Percentiles rank a stretch among this genome's conserved stretches.
Evolutionary conservation across 2,797 vertebrate species (phyloP).

Genomic region (Scarus forsteni): DNA sequence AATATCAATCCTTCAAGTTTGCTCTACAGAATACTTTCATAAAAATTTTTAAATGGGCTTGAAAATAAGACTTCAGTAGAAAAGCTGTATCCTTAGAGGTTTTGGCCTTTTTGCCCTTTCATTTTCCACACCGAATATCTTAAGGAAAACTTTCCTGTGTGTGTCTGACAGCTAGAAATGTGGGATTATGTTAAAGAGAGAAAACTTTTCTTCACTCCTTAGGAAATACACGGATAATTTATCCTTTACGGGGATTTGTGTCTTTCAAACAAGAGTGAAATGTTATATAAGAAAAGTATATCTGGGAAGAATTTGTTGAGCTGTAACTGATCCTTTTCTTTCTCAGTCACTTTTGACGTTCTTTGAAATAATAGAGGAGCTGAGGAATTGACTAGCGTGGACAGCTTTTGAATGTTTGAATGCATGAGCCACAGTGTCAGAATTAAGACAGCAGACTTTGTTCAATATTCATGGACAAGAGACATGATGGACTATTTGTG

Average conservation of each 20-base stretch:
- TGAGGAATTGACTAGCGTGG: conserved; percentile 68
- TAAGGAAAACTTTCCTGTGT: conserved; percentile 47
- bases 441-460: conserved; percentile 56
- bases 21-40: background rate
- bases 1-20: background rate
- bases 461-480: conserved; percentile 60
- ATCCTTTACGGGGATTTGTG: conserved; percentile 78
- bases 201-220: conserved; percentile 70
- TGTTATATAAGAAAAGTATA: conserved; percentile 81
- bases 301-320: conserved; percentile 70
- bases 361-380: conserved; percentile 69
- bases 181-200: conserved; percentile 76
- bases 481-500: conserved; percentile 60
- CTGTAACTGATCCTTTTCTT: conserved; percentile 75
- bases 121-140: conserved; percentile 55
- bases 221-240: conserved; percentile 72
- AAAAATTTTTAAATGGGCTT: background rate
- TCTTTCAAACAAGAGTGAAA: conserved; percentile 79
- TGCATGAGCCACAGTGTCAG: conserved; percentile 52
- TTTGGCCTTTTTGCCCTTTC: conserved; percentile 43
- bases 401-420: conserved; percentile 70
- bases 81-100: conserved; percentile 19
- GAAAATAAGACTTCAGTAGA: conserved; percentile 4
- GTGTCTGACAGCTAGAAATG: conserved; percentile 70
- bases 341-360: conserved; percentile 68